Conservation (phyloP, 2,888 invertebrate species). For the Heliconius ethilla region DNA sequence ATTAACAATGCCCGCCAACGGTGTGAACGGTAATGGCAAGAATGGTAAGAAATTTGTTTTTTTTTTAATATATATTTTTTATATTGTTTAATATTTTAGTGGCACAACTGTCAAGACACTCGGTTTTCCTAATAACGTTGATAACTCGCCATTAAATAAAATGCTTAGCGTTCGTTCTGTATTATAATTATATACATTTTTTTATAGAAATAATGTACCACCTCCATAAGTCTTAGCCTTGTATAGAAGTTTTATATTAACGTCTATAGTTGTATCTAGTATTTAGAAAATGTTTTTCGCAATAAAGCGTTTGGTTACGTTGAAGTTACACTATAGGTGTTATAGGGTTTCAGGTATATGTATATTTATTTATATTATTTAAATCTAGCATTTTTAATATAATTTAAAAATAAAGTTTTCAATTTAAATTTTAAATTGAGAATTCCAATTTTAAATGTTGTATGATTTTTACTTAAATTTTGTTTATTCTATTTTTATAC, state of each 20-base stretch:
- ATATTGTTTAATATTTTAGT: neutral
- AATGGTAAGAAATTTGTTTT: neutral
- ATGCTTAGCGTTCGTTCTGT: neutral
- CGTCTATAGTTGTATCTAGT: neutral
- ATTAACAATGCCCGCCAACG: constrained; percentile 3
- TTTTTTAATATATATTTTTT: neutral
- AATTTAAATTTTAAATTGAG: neutral
- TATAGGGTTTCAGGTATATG: constrained; percentile 18
- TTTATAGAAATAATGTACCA: neutral
- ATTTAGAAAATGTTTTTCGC: constrained; percentile 16
- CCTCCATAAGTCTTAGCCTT: neutral
- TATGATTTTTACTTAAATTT: no score
- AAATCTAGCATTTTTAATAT: no score
- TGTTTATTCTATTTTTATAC: no score
- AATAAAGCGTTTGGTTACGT: neutral
- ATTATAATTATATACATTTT: neutral
- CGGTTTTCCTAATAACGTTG: neutral
- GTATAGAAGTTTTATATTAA: neutral
- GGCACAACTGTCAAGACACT: neutral
- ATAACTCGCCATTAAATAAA: neutral
- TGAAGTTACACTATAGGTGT: constrained; percentile 5
- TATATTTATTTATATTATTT: neutral
- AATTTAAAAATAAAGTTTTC: no score
- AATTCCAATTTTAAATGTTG: no score
- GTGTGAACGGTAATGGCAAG: neutral